Conservation (phyloP, 2,888 invertebrate species). For the Byasa hedistus region DNA sequence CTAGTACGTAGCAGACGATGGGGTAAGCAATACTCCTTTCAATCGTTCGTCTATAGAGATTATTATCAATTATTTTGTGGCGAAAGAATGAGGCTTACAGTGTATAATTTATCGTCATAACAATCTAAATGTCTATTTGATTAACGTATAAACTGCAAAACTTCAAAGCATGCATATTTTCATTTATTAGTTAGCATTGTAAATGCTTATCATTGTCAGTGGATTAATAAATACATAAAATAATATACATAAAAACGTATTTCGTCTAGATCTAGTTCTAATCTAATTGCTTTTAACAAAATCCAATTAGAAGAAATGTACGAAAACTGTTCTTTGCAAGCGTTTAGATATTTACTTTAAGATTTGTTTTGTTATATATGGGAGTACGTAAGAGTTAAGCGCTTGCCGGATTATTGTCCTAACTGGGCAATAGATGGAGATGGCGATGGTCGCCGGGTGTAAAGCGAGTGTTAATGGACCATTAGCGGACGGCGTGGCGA, state of each 20-base stretch:
- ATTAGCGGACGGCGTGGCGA: constrained; percentile 61
- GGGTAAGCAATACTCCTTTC: constrained; percentile 21
- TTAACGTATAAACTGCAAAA: no score
- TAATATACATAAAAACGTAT: neutral
- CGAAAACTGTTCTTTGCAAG: neutral
- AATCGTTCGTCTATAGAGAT: constrained; percentile 16
- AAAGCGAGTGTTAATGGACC: constrained; percentile 71
- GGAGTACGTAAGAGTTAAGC: constrained; percentile 22
- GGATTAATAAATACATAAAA: neutral
- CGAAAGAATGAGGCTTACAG: no score
- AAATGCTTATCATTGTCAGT: neutral
- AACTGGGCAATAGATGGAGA: constrained; percentile 49
- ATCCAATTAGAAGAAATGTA: neutral
- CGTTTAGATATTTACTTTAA: neutral
- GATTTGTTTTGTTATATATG: constrained; percentile 10
- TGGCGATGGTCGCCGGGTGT: constrained; percentile 37
- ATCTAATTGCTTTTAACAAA: neutral
- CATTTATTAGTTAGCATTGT: no score
- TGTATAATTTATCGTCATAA: no score
- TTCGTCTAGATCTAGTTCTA: neutral
- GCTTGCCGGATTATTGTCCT: constrained; percentile 36
- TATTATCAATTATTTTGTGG: constrained; percentile 27
- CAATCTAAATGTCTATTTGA: no score
- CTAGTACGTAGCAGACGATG: constrained; percentile 36
- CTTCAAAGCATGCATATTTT: no score